A percentile compares a stretch with the other conserved stretches of the same genome.
phyloP scores from a whole-genome alignment of 2,797 vertebrate species.

The Lacerta agilis region DNA sequence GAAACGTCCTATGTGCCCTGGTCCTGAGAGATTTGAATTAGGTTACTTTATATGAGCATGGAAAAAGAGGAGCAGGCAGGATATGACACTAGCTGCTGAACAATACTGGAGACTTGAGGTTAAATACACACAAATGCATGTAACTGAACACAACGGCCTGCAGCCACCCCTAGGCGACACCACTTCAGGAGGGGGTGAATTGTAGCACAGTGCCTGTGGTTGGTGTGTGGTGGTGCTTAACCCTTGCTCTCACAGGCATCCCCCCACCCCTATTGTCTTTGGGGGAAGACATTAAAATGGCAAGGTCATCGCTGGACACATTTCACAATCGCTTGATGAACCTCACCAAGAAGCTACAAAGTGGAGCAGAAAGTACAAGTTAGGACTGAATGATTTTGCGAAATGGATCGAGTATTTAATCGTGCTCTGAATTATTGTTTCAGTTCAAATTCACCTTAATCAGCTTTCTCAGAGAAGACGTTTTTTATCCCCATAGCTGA shows the following conservation, averaged over 20 bases:
- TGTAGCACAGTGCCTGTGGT: neutral
- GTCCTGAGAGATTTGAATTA: neutral
- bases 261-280: neutral
- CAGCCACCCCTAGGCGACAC: neutral
- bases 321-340: neutral
- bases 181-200: neutral
- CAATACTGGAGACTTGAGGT: neutral
- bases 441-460: conserved; percentile 12
- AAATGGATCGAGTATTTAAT: conserved; percentile 17
- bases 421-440: neutral
- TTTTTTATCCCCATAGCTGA: neutral
- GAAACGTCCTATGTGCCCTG: neutral
- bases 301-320: neutral
- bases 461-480: neutral
- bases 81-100: no score
- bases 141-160: neutral
- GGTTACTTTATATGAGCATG: neutral
- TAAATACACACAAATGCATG: neutral
- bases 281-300: neutral
- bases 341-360: neutral
- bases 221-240: neutral
- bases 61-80: neutral
- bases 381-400: neutral
- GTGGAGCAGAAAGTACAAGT: neutral
- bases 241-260: neutral